phyloP scores from a whole-genome alignment of 1,140 invertebrate species.

The Drusus annulatus region DNA sequence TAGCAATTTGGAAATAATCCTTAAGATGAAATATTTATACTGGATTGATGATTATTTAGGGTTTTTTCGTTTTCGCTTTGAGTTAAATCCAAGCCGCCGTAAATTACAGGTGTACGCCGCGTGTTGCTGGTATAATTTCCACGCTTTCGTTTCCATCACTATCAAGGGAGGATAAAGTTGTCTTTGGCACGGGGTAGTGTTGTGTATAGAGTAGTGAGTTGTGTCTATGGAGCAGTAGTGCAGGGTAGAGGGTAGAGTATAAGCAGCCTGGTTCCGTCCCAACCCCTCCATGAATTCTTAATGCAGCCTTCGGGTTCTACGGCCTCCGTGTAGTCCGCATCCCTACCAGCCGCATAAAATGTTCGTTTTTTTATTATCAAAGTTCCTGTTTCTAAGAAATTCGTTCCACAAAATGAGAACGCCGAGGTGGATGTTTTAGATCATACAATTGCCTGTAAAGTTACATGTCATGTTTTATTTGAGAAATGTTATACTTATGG shows the following conservation, averaged over 20 bases:
- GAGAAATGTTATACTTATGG: background rate
- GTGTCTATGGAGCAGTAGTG: too few relatives aligned
- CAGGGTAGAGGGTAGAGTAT: background rate
- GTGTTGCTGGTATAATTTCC: conserved; percentile 18
- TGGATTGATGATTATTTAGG: too few relatives aligned
- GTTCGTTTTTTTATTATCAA: conserved; percentile 35
- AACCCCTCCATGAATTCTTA: conserved; percentile 25
- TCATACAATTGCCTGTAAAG: conserved; percentile 32
- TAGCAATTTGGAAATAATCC: too few relatives aligned
- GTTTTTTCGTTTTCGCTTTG: too few relatives aligned
- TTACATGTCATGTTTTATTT: conserved; percentile 31
- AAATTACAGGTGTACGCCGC: conserved; percentile 1
- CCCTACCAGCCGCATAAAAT: conserved; percentile 9
- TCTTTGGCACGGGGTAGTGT: background rate
- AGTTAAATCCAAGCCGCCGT: background rate
- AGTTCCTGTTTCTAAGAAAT: conserved; percentile 26
- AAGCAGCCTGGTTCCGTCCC: conserved; percentile 12
- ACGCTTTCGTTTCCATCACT: conserved; percentile 21
- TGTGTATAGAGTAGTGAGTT: too few relatives aligned
- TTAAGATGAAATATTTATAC: too few relatives aligned
- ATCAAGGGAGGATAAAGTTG: conserved; percentile 14
- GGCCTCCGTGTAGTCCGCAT: conserved; percentile 3
- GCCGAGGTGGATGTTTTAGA: conserved; percentile 19
- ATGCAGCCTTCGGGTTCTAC: conserved; percentile 24
- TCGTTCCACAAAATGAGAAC: conserved; percentile 14